Evolutionary conservation across 2,113 vertebrate species (phyloP).

Genomic region (Pedionomus torquatus): DNA sequence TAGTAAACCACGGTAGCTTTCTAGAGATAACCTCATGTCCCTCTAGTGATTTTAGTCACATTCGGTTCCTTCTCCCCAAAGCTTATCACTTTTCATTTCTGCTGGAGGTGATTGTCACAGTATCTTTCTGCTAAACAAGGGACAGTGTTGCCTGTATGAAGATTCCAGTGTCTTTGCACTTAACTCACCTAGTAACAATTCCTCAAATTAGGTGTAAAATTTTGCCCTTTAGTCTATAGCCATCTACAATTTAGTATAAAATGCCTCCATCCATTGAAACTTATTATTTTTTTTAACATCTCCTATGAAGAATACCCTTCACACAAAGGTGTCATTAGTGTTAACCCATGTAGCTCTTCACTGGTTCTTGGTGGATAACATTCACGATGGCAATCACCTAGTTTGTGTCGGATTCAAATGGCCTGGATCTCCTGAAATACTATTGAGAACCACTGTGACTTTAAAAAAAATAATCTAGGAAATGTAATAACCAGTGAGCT

Average conservation of each 20-base stretch:
- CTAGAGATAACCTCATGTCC: neutral
- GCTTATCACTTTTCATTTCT: neutral
- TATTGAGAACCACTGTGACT: neutral
- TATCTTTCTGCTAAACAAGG: neutral
- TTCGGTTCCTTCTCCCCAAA: neutral
- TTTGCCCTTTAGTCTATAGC: neutral
- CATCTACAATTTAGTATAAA: neutral
- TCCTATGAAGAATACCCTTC: neutral
- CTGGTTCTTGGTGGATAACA: neutral
- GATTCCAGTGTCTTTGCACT: neutral
- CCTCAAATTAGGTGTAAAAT: neutral
- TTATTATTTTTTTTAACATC: neutral
- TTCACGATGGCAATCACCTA: rapidly evolving
- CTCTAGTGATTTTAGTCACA: neutral
- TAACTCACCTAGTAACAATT: neutral
- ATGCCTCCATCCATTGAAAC: neutral
- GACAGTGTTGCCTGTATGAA: neutral
- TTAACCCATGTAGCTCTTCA: neutral
- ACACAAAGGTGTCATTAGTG: neutral
- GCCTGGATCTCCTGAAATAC: neutral
- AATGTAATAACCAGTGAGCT: neutral
- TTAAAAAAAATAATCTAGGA: neutral
- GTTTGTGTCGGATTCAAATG: neutral
- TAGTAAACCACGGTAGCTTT: neutral
- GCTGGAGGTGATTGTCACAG: neutral